A percentile compares a stretch with the other conserved stretches of the same genome.
These are phyloP conservation scores for Gallinago media DNA, from an alignment of 2,113 vertebrate species.

Conservation along the genomic window DNA sequence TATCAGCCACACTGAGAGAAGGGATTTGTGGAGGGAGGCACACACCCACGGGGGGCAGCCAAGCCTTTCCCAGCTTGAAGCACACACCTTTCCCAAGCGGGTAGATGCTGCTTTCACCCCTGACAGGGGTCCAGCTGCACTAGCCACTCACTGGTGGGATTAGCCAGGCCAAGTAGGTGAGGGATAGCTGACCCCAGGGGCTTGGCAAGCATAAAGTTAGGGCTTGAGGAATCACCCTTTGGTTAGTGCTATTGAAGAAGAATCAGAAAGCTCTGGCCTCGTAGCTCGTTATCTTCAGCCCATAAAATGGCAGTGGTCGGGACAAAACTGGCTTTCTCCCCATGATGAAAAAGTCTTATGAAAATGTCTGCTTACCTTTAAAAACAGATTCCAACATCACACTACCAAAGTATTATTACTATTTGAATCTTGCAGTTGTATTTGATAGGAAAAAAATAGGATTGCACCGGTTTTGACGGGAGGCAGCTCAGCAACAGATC, in stretches of 20 bases:
- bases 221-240: not conserved
- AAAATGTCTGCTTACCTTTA: not conserved
- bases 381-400: not conserved
- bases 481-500: constrained; percentile 8
- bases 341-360: not conserved
- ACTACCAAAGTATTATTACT: not conserved
- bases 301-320: not conserved
- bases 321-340: not conserved
- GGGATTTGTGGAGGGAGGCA: not conserved
- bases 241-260: not conserved
- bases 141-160: not conserved
- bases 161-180: not conserved
- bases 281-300: not conserved
- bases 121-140: not conserved
- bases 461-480: not conserved
- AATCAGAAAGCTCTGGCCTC: not conserved
- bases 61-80: not conserved
- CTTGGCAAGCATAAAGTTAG: not conserved
- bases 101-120: not conserved
- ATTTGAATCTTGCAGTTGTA: not conserved
- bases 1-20: not conserved
- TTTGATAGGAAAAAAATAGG: not conserved
- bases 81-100: not conserved
- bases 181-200: not conserved
- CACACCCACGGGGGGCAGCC: rapidly evolving